Percentiles rank a stretch among this genome's conserved stretches.
These are phyloP conservation scores for Branchellion lobata DNA, from an alignment of 2,888 invertebrate species.

Conservation along the genomic window DNA sequence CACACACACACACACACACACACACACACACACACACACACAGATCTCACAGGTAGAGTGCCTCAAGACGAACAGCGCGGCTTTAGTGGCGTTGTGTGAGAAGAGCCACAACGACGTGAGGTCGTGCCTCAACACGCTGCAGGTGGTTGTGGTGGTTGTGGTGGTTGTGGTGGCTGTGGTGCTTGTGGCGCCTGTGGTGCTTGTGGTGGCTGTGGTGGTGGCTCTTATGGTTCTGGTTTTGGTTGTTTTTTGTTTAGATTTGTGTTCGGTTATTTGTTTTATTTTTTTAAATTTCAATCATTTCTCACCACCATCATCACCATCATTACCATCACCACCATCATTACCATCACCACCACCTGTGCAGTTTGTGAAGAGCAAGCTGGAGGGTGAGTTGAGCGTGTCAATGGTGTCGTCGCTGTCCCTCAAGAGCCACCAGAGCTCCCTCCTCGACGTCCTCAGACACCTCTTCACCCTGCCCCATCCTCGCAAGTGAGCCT, in stretches of 20 bases:
- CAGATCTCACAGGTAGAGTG: slow-evolving; percentile 67
- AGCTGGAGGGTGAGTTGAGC: slow-evolving; percentile 54
- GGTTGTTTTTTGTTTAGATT: not conserved
- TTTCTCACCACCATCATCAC: too few species aligned
- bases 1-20: too few species aligned
- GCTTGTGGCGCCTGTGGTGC: too few species aligned
- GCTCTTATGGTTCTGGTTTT: not conserved
- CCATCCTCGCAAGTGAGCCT: slow-evolving; percentile 55
- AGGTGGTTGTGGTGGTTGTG: too few species aligned
- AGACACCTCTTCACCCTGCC: slow-evolving; percentile 74
- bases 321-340: too few species aligned
- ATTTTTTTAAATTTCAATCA: too few species aligned
- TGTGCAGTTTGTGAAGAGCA: slow-evolving; percentile 45
- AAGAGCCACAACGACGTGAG: slow-evolving; percentile 86
- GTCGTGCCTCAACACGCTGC: slow-evolving; percentile 84
- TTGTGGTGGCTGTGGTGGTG: too few species aligned
- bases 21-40: not conserved
- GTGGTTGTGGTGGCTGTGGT: too few species aligned
- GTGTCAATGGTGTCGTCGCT: slow-evolving; percentile 67
- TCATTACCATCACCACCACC: too few species aligned
- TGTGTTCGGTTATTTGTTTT: too few species aligned
- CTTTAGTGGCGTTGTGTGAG: slow-evolving; percentile 76
- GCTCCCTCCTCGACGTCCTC: slow-evolving; percentile 80
- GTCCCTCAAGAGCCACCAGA: slow-evolving; percentile 80
- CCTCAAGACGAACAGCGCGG: slow-evolving; percentile 71